phyloP scores from a whole-genome alignment of 2,888 invertebrate genomes.

The Encarsia formosa region DNA sequence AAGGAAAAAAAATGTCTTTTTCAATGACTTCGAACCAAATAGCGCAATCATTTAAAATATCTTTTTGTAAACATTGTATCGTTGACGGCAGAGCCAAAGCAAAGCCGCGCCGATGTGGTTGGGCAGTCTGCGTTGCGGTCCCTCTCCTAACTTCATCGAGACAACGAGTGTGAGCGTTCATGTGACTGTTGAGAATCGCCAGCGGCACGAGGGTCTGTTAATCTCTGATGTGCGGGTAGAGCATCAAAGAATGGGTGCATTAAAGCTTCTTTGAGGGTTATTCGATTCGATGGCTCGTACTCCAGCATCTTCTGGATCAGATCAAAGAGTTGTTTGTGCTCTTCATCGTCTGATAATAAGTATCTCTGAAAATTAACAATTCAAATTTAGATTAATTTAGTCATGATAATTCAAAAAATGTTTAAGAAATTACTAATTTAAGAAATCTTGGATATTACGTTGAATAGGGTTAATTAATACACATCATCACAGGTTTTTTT shows the following conservation, averaged over 20 bases:
- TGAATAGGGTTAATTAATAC: too few relatives aligned
- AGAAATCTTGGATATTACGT: too few relatives aligned
- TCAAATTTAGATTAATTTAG: too few relatives aligned
- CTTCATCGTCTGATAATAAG: conserved; percentile 80
- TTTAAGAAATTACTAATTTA: too few relatives aligned
- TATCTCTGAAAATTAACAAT: conserved; percentile 79
- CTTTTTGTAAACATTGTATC: too few relatives aligned
- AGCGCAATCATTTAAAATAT: too few relatives aligned
- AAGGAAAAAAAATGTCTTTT: too few relatives aligned
- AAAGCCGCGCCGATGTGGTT: not conserved
- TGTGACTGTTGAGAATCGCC: conserved; percentile 56
- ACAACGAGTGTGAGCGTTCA: conserved; percentile 68
- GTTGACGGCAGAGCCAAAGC: conserved; percentile 3
- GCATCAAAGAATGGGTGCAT: conserved; percentile 90
- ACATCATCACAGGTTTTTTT: too few relatives aligned
- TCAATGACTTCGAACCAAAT: too few relatives aligned
- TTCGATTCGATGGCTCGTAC: conserved; percentile 89
- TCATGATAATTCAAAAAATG: too few relatives aligned
- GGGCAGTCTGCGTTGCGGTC: conserved; percentile 34
- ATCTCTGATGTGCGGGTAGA: conserved; percentile 72
- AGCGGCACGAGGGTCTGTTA: conserved; percentile 57
- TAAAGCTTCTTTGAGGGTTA: conserved; percentile 83
- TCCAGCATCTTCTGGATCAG: conserved; percentile 93
- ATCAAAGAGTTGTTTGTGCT: conserved; percentile 91
- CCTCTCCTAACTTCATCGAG: conserved; percentile 61